A percentile compares a stretch with the other conserved stretches of the same genome.
Evolutionary conservation across 2,113 vertebrate genomes (phyloP).

Genomic region (Solea solea): DNA sequence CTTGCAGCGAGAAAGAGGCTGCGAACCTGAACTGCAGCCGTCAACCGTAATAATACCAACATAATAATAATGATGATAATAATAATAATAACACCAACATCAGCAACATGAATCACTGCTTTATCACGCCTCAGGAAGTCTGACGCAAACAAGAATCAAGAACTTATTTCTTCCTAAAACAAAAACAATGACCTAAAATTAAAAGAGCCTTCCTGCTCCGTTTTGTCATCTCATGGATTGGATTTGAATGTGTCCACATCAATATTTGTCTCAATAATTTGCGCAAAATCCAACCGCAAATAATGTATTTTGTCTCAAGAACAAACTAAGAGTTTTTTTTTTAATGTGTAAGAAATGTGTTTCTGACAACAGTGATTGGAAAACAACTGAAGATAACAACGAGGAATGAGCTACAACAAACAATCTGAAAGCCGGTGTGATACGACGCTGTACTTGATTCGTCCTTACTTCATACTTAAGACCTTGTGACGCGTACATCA

Average conservation of each 20-base stretch:
- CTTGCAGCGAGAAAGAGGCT: background rate
- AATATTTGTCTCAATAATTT: no score
- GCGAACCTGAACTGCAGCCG: background rate
- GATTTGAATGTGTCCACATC: no score
- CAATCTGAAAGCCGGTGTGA: conserved; percentile 13
- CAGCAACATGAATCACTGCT: background rate
- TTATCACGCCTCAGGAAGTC: background rate
- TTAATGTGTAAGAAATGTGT: no score
- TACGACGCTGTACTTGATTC: background rate
- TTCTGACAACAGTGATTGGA: no score
- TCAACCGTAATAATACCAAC: background rate
- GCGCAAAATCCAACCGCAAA: no score
- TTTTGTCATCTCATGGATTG: background rate
- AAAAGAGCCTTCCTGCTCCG: background rate
- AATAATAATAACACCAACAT: background rate
- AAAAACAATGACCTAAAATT: conserved; percentile 1
- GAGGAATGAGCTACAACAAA: conserved; percentile 2
- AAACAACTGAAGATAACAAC: background rate
- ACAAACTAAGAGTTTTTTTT: no score
- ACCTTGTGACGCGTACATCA: background rate
- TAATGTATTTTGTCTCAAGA: no score
- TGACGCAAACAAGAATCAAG: background rate
- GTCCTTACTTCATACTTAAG: background rate
- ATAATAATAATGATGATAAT: background rate
- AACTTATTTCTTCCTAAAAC: background rate